These are phyloP conservation scores for Noctuana brunneofusca DNA, from an alignment of 2,888 invertebrate species.

Conservation along the genomic window DNA sequence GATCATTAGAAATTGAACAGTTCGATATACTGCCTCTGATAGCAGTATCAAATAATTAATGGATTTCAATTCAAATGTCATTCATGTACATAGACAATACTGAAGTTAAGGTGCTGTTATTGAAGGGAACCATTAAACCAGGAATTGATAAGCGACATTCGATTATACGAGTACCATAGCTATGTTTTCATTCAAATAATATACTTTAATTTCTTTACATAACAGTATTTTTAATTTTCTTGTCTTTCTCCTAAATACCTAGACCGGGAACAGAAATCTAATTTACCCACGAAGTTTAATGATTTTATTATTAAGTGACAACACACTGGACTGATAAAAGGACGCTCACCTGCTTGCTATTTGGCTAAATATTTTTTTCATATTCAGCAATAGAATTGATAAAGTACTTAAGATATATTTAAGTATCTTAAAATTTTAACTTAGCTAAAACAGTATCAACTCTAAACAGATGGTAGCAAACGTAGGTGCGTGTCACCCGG, in stretches of 20 bases:
- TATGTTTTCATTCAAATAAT: background rate
- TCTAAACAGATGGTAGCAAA: conserved; percentile 47
- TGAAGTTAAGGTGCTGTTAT: conserved; percentile 42
- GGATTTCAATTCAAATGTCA: conserved; percentile 49
- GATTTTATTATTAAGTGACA: too few species aligned
- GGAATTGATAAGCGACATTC: conserved; percentile 3
- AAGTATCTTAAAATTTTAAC: conserved; percentile 39
- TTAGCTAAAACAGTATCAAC: conserved; percentile 54
- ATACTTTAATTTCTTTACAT: too few species aligned
- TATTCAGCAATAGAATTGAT: too few species aligned
- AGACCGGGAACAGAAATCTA: too few species aligned
- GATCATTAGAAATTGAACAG: conserved; percentile 1
- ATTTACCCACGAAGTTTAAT: too few species aligned
- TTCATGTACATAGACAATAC: conserved; percentile 42
- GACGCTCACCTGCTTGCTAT: too few species aligned
- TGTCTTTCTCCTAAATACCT: too few species aligned
- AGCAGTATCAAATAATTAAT: conserved; percentile 73
- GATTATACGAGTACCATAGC: background rate
- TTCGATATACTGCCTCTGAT: conserved; percentile 54
- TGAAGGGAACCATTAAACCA: conserved; percentile 2
- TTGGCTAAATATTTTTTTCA: too few species aligned
- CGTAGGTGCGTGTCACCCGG: conserved; percentile 66
- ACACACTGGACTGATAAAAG: too few species aligned
- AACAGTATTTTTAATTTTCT: too few species aligned
- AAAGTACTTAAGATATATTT: too few species aligned